Percentiles rank a stretch among this genome's conserved stretches.
These are phyloP conservation scores for Leguminivora glycinivorella DNA, from an alignment of 1,140 invertebrate species.

Conservation along the genomic window DNA sequence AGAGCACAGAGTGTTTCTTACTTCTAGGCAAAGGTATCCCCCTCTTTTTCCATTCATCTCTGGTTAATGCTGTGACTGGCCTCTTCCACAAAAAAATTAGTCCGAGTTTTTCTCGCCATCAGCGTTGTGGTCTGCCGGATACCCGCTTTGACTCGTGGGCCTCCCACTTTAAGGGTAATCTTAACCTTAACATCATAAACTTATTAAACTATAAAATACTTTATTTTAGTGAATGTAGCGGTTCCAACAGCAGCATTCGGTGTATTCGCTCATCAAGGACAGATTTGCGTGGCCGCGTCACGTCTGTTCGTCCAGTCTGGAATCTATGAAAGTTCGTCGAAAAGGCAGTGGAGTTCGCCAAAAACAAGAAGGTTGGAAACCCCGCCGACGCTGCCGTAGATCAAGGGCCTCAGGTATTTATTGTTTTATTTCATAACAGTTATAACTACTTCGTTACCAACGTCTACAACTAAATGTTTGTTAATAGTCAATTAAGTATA, in stretches of 20 bases:
- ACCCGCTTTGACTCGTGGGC: too few species aligned
- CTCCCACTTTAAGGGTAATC: too few species aligned
- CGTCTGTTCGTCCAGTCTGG: constrained; percentile 92
- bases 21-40: too few species aligned
- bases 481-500: neutral
- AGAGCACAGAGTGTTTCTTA: too few species aligned
- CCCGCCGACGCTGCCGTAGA: constrained; percentile 85
- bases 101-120: too few species aligned
- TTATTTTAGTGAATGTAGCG: constrained; percentile 87
- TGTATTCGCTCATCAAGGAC: constrained; percentile 93
- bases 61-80: too few species aligned
- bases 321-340: constrained; percentile 95
- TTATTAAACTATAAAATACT: neutral
- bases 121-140: too few species aligned
- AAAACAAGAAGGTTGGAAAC: constrained; percentile 87
- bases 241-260: constrained; percentile 88
- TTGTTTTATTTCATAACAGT: neutral
- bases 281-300: constrained; percentile 95
- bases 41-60: too few species aligned
- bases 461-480: too few species aligned
- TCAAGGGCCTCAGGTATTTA: constrained; percentile 91
- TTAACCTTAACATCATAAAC: too few species aligned
- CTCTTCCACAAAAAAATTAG: too few species aligned
- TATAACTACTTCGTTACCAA: too few species aligned
- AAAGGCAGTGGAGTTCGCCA: constrained; percentile 84